Evolutionary conservation across 2,888 invertebrate species (phyloP), one percentile per base, ranked within the genome.

Genomic region (Neoitamus cyanurus): DNA sequence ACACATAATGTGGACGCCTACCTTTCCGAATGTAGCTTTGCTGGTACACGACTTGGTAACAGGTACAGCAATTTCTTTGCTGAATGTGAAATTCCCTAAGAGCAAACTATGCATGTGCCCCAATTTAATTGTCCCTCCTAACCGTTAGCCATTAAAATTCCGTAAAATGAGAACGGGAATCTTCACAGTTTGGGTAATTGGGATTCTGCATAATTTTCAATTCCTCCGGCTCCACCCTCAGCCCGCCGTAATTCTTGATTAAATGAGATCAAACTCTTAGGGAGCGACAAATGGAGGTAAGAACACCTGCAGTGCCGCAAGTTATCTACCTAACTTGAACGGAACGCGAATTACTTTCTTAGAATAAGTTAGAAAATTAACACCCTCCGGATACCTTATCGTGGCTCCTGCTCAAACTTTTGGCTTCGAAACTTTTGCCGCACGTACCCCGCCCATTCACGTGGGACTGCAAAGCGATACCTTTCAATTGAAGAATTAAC

Each of bases 311-410:
- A 69, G 30, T n/a, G 70, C 83, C 42, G 15, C 69, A 69, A 68
- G 83, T 36, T 70, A 70, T 68, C 69, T 70, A 70, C 15, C 37
- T 42, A 70, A 83, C 68, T 70, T 78, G 28, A 42, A 5, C 80
- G 34, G 80, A 80, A 68, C 31, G 68, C 42, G 80, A 68, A 80
- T 58, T 58, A 80, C 58, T 80, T 80, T 80, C 80, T 31, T 34
- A 80, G 80, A 80, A 48, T 68, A 80, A 48, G 31, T 80, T 58
- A 58, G 80, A 80, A 80, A 68, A 80, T 80, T 80, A 36, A 80
- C 80, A 80, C 58, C 80, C 80, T 68, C 68, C 80, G 68, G 80
- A 58, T 68, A 80, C 34, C 80, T 48, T 80, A 80, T 80, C 58
- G 42, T 20, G 34, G 20, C 58, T 58, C 68, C 68, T 13, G 58